Base-by-base conservation (phyloP, 2,797 vertebrate species). In the Enteromius trimaculatus region DNA sequence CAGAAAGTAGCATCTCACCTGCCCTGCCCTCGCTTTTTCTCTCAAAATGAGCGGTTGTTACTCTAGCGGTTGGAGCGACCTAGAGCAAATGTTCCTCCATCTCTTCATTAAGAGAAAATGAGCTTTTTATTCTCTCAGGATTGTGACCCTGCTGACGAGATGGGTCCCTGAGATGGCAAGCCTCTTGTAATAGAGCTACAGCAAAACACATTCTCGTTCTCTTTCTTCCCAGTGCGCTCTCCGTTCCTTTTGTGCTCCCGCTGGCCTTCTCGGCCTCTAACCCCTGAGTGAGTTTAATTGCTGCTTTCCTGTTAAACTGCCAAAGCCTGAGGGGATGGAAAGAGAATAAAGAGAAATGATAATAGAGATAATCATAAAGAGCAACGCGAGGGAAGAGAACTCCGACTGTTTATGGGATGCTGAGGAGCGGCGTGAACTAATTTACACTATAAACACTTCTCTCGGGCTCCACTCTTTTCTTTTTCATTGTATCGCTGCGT, bases 271-370 rank as follows among this genome's bases (percentile, higher is more conserved):
- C 72, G 71, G 77, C 83, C 83, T 86, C 69, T 86, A 77, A 89
- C 81, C 83, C 81, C 74, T 71, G 77, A 84, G 77, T 81, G 77
- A 83, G 84, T 79, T 89, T 91, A 91, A 90, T 89, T 88, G 89
- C 85, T 65, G 72, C 83, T 85, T 87, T 85, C 60, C 16, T 49
- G 86, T 86, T 86, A 88, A 90, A 88, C 70, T 77, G 80, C 60
- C 53, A 78, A 79, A 77, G 75, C 62, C 77, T 80, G 21, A 60
- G 83, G 58, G 77, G 55, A 74, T 51, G 51, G 74, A 79, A 37
- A 74, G 69, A 60, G 66, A 82, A 81, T 6, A 23, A 47, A 79
- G 72, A 74, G 51, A 60, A 81, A 80, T 68, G 4, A 75, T 66
- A 72, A 84, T 76, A 69, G 69, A 53, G 77, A 80, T 86, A 80